Evolutionary conservation across 1,140 invertebrate species (phyloP).

Genomic region (Calosoma granatense): DNA sequence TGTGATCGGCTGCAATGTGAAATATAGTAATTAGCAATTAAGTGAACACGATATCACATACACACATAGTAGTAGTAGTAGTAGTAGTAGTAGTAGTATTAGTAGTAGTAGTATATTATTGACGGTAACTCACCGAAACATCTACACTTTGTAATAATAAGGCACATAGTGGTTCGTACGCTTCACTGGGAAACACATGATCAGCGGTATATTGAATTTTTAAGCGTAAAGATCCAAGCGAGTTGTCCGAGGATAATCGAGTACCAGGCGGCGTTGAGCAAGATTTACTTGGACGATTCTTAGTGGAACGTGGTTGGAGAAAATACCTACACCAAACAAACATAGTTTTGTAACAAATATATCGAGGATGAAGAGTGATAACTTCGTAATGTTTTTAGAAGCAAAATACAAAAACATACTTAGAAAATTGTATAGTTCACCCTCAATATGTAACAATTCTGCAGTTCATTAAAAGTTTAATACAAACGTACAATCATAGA

Average conservation of each 20-base stretch:
- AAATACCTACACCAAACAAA: constrained; percentile 80
- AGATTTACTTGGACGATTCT: constrained; percentile 48
- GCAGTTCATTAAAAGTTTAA: no score
- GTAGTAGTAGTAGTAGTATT: no score
- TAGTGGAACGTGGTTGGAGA: constrained; percentile 59
- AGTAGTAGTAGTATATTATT: no score
- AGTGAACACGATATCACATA: no score
- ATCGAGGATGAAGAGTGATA: no score
- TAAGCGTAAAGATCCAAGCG: constrained; percentile 70
- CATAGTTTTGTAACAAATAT: no score
- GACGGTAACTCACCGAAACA: constrained; percentile 43
- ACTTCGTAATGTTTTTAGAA: no score
- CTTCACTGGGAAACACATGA: constrained; percentile 71
- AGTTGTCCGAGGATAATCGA: constrained; percentile 47
- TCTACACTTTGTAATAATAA: constrained; percentile 65
- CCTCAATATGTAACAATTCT: no score
- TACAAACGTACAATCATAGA: no score
- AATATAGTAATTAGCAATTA: constrained; percentile 19
- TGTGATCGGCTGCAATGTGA: constrained; percentile 69
- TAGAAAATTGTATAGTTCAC: no score
- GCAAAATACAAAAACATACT: constrained; percentile 12
- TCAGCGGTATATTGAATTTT: constrained; percentile 81
- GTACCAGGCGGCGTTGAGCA: constrained; percentile 58
- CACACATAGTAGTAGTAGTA: no score
- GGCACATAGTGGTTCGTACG: constrained; percentile 66